Conservation (phyloP, 2,113 vertebrate species). For the Tor tambroides region DNA sequence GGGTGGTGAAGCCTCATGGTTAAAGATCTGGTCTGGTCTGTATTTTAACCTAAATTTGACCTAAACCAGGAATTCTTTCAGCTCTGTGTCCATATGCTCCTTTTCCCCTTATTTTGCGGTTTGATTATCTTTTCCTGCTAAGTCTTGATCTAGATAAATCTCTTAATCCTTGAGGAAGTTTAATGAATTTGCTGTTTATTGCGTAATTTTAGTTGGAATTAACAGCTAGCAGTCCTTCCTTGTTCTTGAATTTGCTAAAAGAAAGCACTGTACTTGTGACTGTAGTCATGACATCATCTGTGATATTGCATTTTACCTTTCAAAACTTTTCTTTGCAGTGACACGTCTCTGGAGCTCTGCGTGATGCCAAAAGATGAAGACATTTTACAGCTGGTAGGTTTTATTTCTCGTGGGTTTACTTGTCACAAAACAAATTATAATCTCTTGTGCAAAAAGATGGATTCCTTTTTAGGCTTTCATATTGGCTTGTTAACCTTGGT, state of each 20-base stretch:
- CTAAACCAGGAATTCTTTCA: background rate
- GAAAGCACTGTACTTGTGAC: background rate
- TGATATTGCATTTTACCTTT: background rate
- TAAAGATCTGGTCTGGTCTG: background rate
- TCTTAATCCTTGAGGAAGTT: background rate
- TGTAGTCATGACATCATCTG: background rate
- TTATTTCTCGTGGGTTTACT: background rate
- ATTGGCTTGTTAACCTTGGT: background rate
- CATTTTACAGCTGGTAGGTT: constrained; percentile 94
- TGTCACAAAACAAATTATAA: background rate
- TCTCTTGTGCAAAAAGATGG: background rate
- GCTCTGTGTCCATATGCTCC: background rate
- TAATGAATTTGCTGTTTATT: constrained; percentile 3
- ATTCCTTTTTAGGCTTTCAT: background rate
- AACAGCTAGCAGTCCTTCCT: background rate
- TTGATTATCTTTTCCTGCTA: background rate
- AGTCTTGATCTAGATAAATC: background rate
- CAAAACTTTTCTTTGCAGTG: constrained; percentile 74
- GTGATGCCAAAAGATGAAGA: constrained; percentile 99
- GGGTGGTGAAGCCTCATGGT: background rate
- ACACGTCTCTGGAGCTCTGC: constrained; percentile 91
- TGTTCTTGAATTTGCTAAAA: background rate
- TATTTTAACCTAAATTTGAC: background rate
- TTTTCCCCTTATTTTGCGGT: background rate
- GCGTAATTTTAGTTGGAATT: background rate